phyloP scores from a whole-genome alignment of 2,797 vertebrate species.

The Oryzias dopingdopingensis region DNA sequence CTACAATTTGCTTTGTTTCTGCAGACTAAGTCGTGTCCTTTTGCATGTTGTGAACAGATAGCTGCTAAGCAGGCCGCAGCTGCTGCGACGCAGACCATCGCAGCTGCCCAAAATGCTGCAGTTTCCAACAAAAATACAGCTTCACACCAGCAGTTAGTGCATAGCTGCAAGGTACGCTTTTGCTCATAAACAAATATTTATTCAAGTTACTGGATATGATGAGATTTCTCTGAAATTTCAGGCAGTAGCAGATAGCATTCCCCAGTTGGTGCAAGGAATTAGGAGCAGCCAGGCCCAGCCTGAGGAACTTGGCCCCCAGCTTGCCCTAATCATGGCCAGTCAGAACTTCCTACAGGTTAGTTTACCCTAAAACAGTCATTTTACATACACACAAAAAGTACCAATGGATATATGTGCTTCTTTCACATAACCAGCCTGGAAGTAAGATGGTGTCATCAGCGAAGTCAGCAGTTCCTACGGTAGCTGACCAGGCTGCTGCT shows the following conservation, averaged over 20 bases:
- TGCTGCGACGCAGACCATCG: conserved; percentile 96
- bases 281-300: conserved; percentile 94
- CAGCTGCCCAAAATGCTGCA: conserved; percentile 95
- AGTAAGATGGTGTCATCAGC: conserved; percentile 97
- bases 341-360: conserved; percentile 94
- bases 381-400: not conserved
- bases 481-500: conserved; percentile 94
- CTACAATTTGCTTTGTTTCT: conserved; percentile 20
- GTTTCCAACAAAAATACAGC: conserved; percentile 94
- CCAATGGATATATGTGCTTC: conserved; percentile 22
- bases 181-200: not conserved
- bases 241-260: conserved; percentile 95
- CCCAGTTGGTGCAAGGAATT: conserved; percentile 95
- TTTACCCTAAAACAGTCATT: not conserved
- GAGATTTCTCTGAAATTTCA: conserved; percentile 49
- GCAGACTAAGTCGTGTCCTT: conserved; percentile 34
- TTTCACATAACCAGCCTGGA: conserved; percentile 81
- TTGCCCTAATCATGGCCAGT: conserved; percentile 94
- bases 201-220: conserved; percentile 2
- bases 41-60: conserved; percentile 77
- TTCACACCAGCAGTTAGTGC: conserved; percentile 95
- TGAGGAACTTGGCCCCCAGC: conserved; percentile 93
- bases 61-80: conserved; percentile 97
- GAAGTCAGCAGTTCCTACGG: conserved; percentile 94
- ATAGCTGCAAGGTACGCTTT: conserved; percentile 93